Conservation (phyloP, 2,888 invertebrate genomes). For the Eilema griseolum region DNA sequence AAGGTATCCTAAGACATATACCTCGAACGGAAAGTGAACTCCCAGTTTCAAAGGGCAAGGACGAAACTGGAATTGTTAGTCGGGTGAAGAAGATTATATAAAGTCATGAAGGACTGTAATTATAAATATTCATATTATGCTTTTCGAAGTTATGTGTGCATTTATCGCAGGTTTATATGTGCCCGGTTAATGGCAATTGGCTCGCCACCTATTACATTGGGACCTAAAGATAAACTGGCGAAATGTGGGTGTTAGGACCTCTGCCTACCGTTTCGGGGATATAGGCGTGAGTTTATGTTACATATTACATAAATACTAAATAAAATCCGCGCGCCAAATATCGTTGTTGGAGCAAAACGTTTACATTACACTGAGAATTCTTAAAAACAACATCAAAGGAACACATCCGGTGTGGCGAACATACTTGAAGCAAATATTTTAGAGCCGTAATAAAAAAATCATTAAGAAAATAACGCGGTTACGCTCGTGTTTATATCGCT, state of each 20-base stretch:
- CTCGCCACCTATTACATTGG: too few relatives aligned
- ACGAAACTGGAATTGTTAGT: not conserved
- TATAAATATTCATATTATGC: not conserved
- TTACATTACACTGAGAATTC: slow-evolving; percentile 27
- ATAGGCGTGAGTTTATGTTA: too few relatives aligned
- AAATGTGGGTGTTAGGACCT: too few relatives aligned
- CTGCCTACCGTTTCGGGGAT: too few relatives aligned
- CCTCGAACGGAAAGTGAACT: too few relatives aligned
- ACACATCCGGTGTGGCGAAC: slow-evolving; percentile 33
- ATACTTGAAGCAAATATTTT: slow-evolving; percentile 39
- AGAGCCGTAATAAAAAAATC: slow-evolving; percentile 39
- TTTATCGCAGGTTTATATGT: too few relatives aligned
- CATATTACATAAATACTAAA: slow-evolving; percentile 5
- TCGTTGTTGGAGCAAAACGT: slow-evolving; percentile 1
- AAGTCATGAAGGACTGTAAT: not conserved
- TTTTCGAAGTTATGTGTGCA: too few relatives aligned
- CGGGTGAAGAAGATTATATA: not conserved
- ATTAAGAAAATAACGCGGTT: slow-evolving; percentile 38
- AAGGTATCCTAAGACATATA: too few relatives aligned
- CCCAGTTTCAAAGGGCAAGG: not conserved
- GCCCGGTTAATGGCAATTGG: too few relatives aligned
- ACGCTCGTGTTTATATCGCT: slow-evolving; percentile 30
- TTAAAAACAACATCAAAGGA: slow-evolving; percentile 42
- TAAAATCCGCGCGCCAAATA: slow-evolving; percentile 1
- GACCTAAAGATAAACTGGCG: too few relatives aligned